phyloP scores from a whole-genome alignment of 2,888 invertebrate genomes.

The Brenthis ino region DNA sequence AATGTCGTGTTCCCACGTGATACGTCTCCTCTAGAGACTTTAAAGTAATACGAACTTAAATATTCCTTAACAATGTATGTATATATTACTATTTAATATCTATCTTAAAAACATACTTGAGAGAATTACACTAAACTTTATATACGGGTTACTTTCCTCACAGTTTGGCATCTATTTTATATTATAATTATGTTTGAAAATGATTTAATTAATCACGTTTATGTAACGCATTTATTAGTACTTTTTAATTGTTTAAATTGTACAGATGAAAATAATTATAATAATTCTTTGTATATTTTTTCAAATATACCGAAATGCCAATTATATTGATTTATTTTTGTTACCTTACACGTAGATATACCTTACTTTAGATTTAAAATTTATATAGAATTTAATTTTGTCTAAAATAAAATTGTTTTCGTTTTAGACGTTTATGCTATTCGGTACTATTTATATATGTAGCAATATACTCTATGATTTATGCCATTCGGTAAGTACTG shows the following conservation, averaged over 20 bases:
- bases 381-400: too few species aligned
- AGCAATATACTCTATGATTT: too few species aligned
- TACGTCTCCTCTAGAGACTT: constrained; percentile 24
- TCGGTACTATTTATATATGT: too few species aligned
- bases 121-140: constrained; percentile 38
- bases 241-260: constrained; percentile 64
- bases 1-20: constrained; percentile 23
- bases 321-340: constrained; percentile 40
- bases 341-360: not conserved
- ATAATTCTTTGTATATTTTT: constrained; percentile 78
- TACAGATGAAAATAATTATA: constrained; percentile 72
- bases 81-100: constrained; percentile 30
- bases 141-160: constrained; percentile 53
- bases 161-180: constrained; percentile 41
- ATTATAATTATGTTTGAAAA: constrained; percentile 29
- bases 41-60: constrained; percentile 27
- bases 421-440: too few species aligned
- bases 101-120: constrained; percentile 27
- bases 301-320: constrained; percentile 73
- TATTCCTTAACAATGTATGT: constrained; percentile 29
- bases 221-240: constrained; percentile 75
- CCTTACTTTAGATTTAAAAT: too few species aligned
- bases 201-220: constrained; percentile 37
- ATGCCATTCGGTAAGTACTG: too few species aligned
- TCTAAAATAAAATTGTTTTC: too few species aligned